Conservation (phyloP, 2,888 invertebrate genomes). For the Allolobophora icterica region DNA sequence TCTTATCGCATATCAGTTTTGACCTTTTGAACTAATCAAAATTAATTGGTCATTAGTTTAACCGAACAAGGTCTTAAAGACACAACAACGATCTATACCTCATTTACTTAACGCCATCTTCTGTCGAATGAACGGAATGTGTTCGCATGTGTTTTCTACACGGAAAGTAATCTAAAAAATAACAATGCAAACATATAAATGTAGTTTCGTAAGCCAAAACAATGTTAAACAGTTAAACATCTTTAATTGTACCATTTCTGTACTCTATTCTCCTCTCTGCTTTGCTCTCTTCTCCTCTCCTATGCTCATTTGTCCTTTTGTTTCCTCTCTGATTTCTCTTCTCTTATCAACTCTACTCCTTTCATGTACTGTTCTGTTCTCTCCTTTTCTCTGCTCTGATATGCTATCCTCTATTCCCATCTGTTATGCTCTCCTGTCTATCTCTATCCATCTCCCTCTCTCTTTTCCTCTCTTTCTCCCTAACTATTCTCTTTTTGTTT, state of each 20-base stretch:
- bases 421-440: too few relatives aligned
- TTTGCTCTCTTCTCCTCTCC: neutral
- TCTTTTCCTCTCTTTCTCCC: neutral
- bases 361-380: neutral
- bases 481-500: neutral
- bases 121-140: neutral
- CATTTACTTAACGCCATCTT: neutral
- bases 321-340: too few relatives aligned
- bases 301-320: too few relatives aligned
- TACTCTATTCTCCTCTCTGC: neutral
- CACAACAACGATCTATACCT: neutral
- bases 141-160: neutral
- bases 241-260: neutral
- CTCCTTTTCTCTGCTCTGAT: neutral
- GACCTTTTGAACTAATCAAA: neutral
- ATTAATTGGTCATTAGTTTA: neutral
- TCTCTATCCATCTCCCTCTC: too few relatives aligned
- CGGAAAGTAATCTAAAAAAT: neutral
- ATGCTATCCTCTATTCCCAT: neutral
- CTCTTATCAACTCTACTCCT: too few relatives aligned
- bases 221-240: neutral
- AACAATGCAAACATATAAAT: neutral
- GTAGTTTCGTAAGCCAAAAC: neutral
- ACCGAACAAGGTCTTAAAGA: neutral
- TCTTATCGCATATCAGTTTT: too few relatives aligned